Conservation (phyloP, 2,888 invertebrate species). For the Parnassius apollo region DNA sequence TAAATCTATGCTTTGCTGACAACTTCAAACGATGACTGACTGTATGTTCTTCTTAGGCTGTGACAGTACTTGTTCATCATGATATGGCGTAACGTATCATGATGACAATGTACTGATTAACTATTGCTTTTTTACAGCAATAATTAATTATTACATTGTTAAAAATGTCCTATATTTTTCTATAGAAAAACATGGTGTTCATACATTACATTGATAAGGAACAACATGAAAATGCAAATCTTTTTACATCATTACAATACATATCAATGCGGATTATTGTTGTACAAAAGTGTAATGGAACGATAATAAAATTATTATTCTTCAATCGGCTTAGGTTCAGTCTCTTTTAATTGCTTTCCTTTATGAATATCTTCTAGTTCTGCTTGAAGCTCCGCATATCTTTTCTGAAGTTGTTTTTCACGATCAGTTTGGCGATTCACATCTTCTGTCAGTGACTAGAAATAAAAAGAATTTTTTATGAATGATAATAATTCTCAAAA, state of each 20-base stretch:
- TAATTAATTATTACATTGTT: no score
- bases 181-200: no score
- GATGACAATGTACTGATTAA: no score
- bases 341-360: slow-evolving; percentile 38
- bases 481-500: no score
- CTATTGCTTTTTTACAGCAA: no score
- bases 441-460: slow-evolving; percentile 92
- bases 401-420: slow-evolving; percentile 92
- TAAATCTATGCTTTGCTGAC: no score
- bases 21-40: no score
- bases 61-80: no score
- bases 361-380: slow-evolving; percentile 78
- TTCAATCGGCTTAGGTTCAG: slow-evolving; percentile 21
- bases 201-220: no score
- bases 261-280: slow-evolving; percentile 7
- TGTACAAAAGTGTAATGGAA: slow-evolving; percentile 9
- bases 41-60: no score
- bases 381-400: slow-evolving; percentile 88
- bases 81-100: no score
- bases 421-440: slow-evolving; percentile 95
- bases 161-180: no score
- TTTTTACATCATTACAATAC: not conserved
- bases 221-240: not conserved
- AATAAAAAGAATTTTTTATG: not conserved
- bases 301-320: slow-evolving; percentile 14